phyloP scores from a whole-genome alignment of 2,797 vertebrate genomes.

The Coregonus sp. region DNA sequence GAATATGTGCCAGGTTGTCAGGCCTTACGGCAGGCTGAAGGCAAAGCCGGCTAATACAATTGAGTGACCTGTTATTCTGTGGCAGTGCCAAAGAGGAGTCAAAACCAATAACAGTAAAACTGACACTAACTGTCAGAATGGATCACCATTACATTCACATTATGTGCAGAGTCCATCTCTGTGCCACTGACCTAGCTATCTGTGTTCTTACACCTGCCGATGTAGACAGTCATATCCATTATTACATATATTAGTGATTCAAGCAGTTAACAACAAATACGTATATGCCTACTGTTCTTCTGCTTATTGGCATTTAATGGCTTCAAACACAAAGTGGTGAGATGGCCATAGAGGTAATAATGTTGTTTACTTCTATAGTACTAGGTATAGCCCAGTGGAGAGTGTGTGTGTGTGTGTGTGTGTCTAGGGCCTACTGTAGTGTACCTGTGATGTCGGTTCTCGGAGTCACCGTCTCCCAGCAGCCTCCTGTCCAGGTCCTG shows the following conservation, averaged over 20 bases:
- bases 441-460: conserved; percentile 85
- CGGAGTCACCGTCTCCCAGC: conserved; percentile 64
- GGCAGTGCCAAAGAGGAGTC: neutral
- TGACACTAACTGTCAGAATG: neutral
- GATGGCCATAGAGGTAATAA: too few species aligned
- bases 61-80: neutral
- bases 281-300: too few species aligned
- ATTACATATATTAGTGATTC: neutral
- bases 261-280: neutral
- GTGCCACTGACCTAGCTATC: neutral
- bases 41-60: neutral
- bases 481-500: conserved; percentile 72
- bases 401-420: too few species aligned
- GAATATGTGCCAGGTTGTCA: neutral
- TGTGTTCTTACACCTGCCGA: neutral
- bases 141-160: neutral
- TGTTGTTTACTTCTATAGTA: neutral
- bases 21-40: neutral
- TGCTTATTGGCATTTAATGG: too few species aligned
- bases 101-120: neutral
- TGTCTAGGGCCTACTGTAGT: neutral
- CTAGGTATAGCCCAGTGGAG: neutral
- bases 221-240: neutral
- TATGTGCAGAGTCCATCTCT: neutral
- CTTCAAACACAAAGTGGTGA: too few species aligned